Evolutionary conservation across 2,113 vertebrate genomes (phyloP).

Genomic region (Calypte anna): DNA sequence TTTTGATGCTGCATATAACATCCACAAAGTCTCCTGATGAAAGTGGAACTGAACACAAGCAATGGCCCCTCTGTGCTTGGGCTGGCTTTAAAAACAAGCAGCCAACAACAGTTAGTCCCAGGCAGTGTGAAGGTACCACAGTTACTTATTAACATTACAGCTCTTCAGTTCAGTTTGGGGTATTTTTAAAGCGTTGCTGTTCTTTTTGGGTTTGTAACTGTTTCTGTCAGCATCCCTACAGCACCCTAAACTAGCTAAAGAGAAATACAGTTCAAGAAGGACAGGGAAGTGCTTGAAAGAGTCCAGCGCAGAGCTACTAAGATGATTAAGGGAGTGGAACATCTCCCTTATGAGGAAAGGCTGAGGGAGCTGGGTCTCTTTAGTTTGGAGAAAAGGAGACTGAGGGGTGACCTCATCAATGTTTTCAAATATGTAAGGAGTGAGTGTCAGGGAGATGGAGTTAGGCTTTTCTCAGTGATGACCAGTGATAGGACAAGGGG

Average conservation of each 20-base stretch:
- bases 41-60: background rate
- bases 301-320: too few relatives aligned
- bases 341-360: too few relatives aligned
- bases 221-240: background rate
- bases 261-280: too few relatives aligned
- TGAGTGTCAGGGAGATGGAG: too few relatives aligned
- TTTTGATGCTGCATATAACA: slow-evolving; percentile 19
- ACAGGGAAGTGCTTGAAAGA: too few relatives aligned
- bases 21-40: slow-evolving; percentile 26
- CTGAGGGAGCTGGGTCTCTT: too few relatives aligned
- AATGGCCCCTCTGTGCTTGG: slow-evolving; percentile 14
- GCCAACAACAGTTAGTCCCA: background rate
- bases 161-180: background rate
- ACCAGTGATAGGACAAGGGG: too few relatives aligned
- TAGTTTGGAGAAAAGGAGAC: too few relatives aligned
- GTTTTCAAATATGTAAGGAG: too few relatives aligned
- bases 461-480: too few relatives aligned
- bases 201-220: background rate
- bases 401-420: too few relatives aligned
- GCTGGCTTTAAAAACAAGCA: slow-evolving; percentile 1
- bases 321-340: too few relatives aligned
- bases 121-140: background rate
- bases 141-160: background rate
- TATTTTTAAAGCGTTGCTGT: background rate
- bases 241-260: background rate